Evolutionary conservation across 53 echinoderm and acorn worm genomes (phyloP).

Genomic region (Paracentrotus lividus): DNA sequence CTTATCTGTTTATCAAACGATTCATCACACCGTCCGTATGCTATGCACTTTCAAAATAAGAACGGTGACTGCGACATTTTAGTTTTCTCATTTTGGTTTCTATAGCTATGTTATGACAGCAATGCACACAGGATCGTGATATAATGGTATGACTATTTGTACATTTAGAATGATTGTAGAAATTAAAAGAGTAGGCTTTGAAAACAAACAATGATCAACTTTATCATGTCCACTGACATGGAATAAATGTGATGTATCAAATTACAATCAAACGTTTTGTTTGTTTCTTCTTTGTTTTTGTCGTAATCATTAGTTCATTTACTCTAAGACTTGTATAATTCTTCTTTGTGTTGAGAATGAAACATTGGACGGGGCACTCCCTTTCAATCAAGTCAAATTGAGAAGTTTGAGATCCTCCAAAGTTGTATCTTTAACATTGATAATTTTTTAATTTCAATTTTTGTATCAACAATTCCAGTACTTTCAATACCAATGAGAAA

Average conservation of each 20-base stretch:
- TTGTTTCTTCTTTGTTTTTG: neutral
- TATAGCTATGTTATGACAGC: slow-evolving; percentile 48
- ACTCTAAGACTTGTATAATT: no score
- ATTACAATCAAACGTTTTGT: neutral
- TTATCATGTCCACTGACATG: slow-evolving; percentile 34
- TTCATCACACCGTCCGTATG: neutral
- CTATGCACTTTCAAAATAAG: neutral
- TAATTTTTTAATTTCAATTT: no score
- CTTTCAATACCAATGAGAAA: no score
- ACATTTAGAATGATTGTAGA: slow-evolving; percentile 58
- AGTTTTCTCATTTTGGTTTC: slow-evolving; percentile 25
- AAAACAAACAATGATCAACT: slow-evolving; percentile 21
- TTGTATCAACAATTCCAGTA: no score
- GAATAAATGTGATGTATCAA: slow-evolving; percentile 41
- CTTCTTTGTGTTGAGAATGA: no score
- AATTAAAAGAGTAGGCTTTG: slow-evolving; percentile 41
- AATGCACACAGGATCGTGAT: neutral
- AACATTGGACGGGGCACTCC: no score
- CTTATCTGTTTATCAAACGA: neutral
- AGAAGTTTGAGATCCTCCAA: no score
- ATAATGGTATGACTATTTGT: slow-evolving; percentile 17
- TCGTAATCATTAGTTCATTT: neutral
- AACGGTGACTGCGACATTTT: slow-evolving; percentile 6
- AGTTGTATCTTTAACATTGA: no score
- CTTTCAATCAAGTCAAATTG: no score